phyloP scores from a whole-genome alignment of 2,113 vertebrate genomes.

The Scomber scombrus region DNA sequence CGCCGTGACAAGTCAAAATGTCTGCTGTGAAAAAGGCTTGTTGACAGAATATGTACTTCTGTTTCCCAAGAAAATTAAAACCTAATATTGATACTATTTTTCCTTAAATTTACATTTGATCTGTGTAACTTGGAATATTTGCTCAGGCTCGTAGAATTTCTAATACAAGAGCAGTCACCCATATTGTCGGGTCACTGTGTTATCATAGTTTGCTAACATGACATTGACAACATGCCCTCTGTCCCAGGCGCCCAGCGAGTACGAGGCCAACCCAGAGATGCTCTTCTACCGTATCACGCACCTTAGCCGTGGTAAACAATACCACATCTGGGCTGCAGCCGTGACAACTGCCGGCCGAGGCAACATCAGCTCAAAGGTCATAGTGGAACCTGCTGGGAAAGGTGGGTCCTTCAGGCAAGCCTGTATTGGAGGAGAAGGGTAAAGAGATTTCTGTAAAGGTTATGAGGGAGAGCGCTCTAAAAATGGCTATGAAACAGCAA shows the following conservation, averaged over 20 bases:
- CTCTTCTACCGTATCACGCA: slow-evolving; percentile 97
- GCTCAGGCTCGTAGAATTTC: background rate
- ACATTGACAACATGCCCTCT: slow-evolving; percentile 43
- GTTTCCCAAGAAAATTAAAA: background rate
- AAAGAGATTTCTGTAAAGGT: slow-evolving; percentile 68
- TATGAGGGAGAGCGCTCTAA: slow-evolving; percentile 41
- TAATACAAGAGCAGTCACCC: background rate
- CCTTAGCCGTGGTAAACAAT: slow-evolving; percentile 94
- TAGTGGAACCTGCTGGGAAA: slow-evolving; percentile 95
- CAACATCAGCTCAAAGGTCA: slow-evolving; percentile 97
- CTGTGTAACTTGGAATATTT: background rate
- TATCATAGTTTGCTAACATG: slow-evolving; percentile 38
- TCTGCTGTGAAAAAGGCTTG: background rate
- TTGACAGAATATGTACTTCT: background rate
- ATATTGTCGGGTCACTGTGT: background rate
- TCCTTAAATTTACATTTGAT: background rate
- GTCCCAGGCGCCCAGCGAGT: slow-evolving; percentile 95
- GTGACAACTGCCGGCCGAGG: slow-evolving; percentile 96
- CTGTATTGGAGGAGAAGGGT: slow-evolving; percentile 50
- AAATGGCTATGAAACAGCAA: slow-evolving; percentile 43
- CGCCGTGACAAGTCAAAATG: background rate
- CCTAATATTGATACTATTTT: background rate
- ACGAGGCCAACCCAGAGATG: slow-evolving; percentile 96
- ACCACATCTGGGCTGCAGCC: slow-evolving; percentile 96
- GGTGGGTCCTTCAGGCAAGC: slow-evolving; percentile 82